phyloP scores from a whole-genome alignment of 1,140 invertebrate genomes.

The Elymnias hypermnestra region DNA sequence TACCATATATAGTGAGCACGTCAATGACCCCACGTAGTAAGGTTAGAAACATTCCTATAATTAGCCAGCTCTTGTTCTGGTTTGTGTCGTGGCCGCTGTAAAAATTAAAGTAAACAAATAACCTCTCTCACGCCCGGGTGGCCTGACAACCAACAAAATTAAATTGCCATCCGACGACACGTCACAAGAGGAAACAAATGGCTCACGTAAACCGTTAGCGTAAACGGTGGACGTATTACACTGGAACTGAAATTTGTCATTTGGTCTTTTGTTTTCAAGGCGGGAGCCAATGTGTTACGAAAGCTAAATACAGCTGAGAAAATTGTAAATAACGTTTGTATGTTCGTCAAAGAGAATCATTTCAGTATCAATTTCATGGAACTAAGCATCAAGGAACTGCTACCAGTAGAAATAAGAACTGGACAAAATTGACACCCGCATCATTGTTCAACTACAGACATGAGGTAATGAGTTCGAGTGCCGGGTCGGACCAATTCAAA shows the following conservation, averaged over 20 bases:
- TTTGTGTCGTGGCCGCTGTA: slow-evolving; percentile 68
- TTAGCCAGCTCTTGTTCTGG: slow-evolving; percentile 62
- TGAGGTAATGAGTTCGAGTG: too few relatives aligned
- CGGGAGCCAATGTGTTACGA: slow-evolving; percentile 27
- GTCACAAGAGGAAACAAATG: neutral
- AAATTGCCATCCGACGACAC: slow-evolving; percentile 13
- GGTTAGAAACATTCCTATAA: slow-evolving; percentile 55
- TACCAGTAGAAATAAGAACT: too few relatives aligned
- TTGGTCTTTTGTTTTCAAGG: slow-evolving; percentile 27
- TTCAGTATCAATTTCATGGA: too few relatives aligned
- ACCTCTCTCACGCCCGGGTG: slow-evolving; percentile 59
- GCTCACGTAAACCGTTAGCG: slow-evolving; percentile 19
- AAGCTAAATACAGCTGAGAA: slow-evolving; percentile 7
- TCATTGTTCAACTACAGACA: too few relatives aligned
- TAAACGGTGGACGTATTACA: slow-evolving; percentile 20
- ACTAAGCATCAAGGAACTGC: too few relatives aligned
- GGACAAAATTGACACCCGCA: too few relatives aligned
- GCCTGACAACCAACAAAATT: slow-evolving; percentile 35
- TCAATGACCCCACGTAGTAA: slow-evolving; percentile 61
- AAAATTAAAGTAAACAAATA: slow-evolving; percentile 71
- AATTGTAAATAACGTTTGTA: neutral
- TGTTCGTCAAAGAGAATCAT: too few relatives aligned
- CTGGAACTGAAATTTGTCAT: slow-evolving; percentile 38
- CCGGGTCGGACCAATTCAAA: too few relatives aligned
- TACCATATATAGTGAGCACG: too few relatives aligned